These are phyloP conservation scores for Diuraphis noxia DNA, from an alignment of 1,140 invertebrate genomes.

Conservation along the genomic window DNA sequence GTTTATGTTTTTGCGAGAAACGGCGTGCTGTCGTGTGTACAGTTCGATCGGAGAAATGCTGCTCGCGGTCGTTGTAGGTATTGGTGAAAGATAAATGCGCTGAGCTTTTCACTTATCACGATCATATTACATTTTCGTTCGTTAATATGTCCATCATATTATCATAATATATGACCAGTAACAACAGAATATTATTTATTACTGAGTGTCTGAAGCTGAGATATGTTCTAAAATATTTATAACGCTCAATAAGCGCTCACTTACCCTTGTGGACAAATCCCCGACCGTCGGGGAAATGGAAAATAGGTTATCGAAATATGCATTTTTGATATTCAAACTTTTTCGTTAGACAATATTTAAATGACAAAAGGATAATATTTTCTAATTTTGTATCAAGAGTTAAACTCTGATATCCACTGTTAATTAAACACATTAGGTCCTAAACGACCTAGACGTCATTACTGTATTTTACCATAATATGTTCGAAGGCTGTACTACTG, in stretches of 20 bases:
- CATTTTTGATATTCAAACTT: too few species aligned
- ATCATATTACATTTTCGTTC: background rate
- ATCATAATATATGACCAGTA: background rate
- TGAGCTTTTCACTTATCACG: background rate
- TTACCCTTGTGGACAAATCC: background rate
- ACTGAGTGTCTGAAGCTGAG: background rate
- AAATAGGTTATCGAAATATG: background rate
- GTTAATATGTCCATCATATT: background rate
- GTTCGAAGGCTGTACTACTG: too few species aligned
- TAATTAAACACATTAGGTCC: too few species aligned
- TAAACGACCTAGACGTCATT: too few species aligned
- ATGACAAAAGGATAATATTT: too few species aligned
- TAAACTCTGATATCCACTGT: background rate
- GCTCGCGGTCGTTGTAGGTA: background rate
- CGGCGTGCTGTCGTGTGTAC: background rate
- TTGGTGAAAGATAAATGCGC: background rate
- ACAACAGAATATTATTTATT: background rate
- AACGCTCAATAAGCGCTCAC: too few species aligned
- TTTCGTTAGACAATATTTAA: too few species aligned
- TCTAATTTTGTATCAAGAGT: background rate
- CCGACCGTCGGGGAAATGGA: too few species aligned
- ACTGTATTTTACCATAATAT: too few species aligned
- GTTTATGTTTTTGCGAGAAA: background rate
- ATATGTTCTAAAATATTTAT: background rate
- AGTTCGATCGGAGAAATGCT: background rate